Percentiles rank a stretch among this genome's conserved stretches.
Evolutionary conservation across 2,797 vertebrate species (phyloP).

Genomic region (Numenius phaeopus): DNA sequence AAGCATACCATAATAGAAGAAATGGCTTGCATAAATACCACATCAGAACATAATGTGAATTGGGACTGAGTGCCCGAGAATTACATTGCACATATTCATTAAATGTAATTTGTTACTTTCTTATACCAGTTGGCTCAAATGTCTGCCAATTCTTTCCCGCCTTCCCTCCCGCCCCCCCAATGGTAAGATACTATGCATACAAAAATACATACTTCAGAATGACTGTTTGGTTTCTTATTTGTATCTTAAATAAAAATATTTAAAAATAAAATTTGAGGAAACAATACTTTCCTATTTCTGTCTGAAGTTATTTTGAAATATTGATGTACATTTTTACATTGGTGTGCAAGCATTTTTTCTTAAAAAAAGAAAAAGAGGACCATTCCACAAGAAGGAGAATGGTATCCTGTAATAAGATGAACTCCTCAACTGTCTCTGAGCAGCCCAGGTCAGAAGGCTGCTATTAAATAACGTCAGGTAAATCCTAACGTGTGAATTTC

Average conservation of each 20-base stretch:
- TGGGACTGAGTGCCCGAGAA: neutral
- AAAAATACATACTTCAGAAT: constrained; percentile 43
- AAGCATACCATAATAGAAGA: neutral
- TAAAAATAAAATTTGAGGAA: constrained; percentile 45
- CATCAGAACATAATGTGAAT: neutral
- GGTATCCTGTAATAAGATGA: neutral
- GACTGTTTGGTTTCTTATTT: neutral
- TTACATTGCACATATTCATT: neutral
- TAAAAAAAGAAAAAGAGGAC: neutral
- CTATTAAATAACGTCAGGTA: constrained; percentile 32
- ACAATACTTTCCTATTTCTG: neutral
- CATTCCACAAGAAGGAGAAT: constrained; percentile 41
- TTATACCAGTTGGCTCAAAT: neutral
- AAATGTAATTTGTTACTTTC: neutral
- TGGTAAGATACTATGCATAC: neutral
- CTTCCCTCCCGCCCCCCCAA: neutral
- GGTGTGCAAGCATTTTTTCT: neutral
- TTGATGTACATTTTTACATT: constrained; percentile 24
- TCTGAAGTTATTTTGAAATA: neutral
- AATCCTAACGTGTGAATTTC: constrained; percentile 3
- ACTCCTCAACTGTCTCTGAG: neutral
- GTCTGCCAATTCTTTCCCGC: neutral
- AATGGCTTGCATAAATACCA: neutral
- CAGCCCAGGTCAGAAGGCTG: neutral
- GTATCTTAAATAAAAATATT: constrained; percentile 25